Percentiles rank a stretch among this genome's conserved stretches.
These are phyloP conservation scores for Chironomus riparius DNA, from an alignment of 2,888 invertebrate genomes.

Conservation along the genomic window DNA sequence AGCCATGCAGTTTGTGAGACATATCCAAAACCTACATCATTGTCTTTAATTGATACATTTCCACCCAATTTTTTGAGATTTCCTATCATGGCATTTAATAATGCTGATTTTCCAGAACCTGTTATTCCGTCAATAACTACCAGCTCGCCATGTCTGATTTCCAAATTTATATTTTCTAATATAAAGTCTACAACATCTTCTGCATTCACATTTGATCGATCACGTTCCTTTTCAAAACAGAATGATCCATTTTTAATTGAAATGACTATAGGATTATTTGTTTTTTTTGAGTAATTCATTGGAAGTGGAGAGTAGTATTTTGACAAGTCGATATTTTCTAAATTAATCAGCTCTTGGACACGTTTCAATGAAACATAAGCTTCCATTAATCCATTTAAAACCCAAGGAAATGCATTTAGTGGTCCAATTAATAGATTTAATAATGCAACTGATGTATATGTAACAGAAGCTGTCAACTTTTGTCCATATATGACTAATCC, in stretches of 20 bases:
- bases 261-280: constrained; percentile 47
- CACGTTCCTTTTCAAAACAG: constrained; percentile 33
- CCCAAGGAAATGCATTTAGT: constrained; percentile 97
- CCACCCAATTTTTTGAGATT: constrained; percentile 68
- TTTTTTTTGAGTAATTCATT: constrained; percentile 33
- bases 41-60: constrained; percentile 56
- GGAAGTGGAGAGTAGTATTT: constrained; percentile 37
- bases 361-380: constrained; percentile 90
- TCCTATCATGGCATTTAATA: constrained; percentile 75
- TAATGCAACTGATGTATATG: constrained; percentile 89
- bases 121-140: constrained; percentile 82
- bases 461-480: constrained; percentile 76
- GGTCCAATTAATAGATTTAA: constrained; percentile 94
- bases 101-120: constrained; percentile 84
- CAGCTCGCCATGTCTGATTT: constrained; percentile 54
- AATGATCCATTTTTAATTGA: constrained; percentile 53
- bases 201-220: constrained; percentile 13
- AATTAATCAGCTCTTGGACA: constrained; percentile 71
- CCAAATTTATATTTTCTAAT: constrained; percentile 38
- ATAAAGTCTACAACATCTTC: constrained; percentile 32
- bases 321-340: constrained; percentile 45
- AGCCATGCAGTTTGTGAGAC: constrained; percentile 89
- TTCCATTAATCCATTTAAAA: constrained; percentile 90
- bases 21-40: constrained; percentile 66
- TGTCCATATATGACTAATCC: constrained; percentile 69